Base-by-base conservation (phyloP, 2,113 vertebrate genomes). In the Pachyramphus minor region DNA sequence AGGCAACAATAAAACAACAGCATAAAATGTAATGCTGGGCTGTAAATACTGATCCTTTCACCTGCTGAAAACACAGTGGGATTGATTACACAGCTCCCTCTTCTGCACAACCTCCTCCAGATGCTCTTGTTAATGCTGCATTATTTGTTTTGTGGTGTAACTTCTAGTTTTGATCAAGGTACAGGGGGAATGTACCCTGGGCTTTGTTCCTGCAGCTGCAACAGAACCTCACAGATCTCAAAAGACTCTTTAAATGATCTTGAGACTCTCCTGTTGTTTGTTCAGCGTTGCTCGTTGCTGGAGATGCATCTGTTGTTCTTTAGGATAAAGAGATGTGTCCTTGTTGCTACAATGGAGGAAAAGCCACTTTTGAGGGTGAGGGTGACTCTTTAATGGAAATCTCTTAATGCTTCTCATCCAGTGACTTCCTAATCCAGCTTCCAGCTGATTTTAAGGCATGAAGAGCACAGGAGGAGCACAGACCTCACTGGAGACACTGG, bases 181-280 rank as follows among this genome's bases (percentile, higher is more conserved):
- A 33, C 11, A 6, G n/a, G 42, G 39, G 42, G 47, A 69, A 33
- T 28, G 44, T 20, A 20, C 47, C 4, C 0, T 0, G 52, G 63
- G 52, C 53, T 6, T 75, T 91, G 76, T 77, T 90, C 35, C 52
- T 66, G 39, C 82, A 50, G 59, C 55, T 71, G 1, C 0, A 42
- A 31, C 41, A 86, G 82, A 80, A 49, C 59, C 72, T 84, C 44
- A 11, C 15, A 5, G 45, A 11, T 92, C 76, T 73, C 83, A 50
- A 45, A 69, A 45, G 85, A 3, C 37, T 47, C 35, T 88, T 93
- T 55, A 37, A 88, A 83, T 69, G 33, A 62, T 80, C 31, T 35
- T 24, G 55, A 80, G 50, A 14, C 69, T 94, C 88, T 83, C n/a
- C 1, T 3, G 25, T 90, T 85, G 30, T 73, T 62, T 81, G 30